Conservation (phyloP, 2,113 vertebrate genomes). For the Stigmatopora argus region DNA sequence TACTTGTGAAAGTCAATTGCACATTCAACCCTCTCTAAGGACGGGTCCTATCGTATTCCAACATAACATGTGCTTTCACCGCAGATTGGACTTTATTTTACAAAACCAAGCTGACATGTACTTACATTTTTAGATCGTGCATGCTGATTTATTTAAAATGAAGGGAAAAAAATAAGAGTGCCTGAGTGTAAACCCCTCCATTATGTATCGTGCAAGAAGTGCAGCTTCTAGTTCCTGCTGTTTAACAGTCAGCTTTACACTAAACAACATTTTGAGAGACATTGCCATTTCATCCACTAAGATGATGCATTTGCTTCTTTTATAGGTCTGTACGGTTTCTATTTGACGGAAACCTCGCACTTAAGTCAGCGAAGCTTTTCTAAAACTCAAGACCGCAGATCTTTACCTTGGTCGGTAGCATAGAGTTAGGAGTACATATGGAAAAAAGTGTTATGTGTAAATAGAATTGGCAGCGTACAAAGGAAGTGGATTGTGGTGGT, state of each 20-base stretch:
- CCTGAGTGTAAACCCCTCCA: slow-evolving; percentile 24
- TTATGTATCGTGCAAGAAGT: slow-evolving; percentile 9
- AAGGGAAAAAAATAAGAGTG: slow-evolving; percentile 1
- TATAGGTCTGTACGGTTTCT: slow-evolving; percentile 6
- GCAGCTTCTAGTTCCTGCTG: neutral
- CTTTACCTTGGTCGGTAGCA: slow-evolving; percentile 26
- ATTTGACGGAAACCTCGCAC: slow-evolving; percentile 17
- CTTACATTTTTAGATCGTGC: neutral
- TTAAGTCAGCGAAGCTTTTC: slow-evolving; percentile 29
- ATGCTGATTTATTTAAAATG: neutral
- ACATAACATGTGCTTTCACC: neutral
- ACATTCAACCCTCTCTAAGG: neutral
- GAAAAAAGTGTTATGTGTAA: slow-evolving; percentile 54
- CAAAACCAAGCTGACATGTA: neutral
- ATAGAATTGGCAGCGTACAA: slow-evolving; percentile 38
- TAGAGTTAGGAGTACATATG: slow-evolving; percentile 47
- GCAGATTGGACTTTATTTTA: neutral
- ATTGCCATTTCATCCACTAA: neutral
- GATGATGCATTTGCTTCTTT: slow-evolving; percentile 11
- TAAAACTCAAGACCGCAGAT: slow-evolving; percentile 26
- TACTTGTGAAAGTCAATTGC: neutral
- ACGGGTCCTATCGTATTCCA: neutral
- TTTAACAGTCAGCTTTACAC: neutral
- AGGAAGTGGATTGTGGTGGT: slow-evolving; percentile 27
- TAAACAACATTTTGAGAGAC: neutral